Base-by-base conservation (phyloP, 2,888 invertebrate genomes). In the Drosophila melanocephala region DNA sequence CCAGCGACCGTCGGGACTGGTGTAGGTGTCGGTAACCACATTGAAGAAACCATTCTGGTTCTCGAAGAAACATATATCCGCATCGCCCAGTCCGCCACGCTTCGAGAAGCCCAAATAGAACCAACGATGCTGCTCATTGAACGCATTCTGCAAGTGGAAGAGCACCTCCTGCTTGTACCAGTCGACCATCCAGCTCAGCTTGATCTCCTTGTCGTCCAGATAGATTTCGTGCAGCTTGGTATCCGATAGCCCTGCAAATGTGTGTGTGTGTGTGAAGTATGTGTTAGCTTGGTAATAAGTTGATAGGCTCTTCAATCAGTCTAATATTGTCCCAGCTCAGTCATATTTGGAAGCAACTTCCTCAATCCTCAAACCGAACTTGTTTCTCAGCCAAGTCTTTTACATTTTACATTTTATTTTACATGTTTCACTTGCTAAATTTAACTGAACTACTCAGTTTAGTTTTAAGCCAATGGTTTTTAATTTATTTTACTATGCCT, bases 21-120 rank as follows among this genome's bases (percentile, higher is more conserved):
- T 95, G 94, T 96, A 96, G 67, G 96, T 95, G 91, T 98, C 97
- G 96, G 97, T 92, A 12, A 93, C 93, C 55, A 93, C 92, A 69
- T 93, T 93, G 60, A 93, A 93, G 73, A 93, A 93, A 10, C 93
- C 93, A 79, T 93, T 93, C 75, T 93, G 93, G 58, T 95, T 95
- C 96, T 97, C 97, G 66, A 97, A 94, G 55, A 98, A 94, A 88
- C 98, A 98, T 73, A 97, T 95, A 94, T 98, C 98, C 0, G 97
- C 97, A 51, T 96, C 95, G 72, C 95, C 95, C 5, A 95, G 89
- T 55, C 95, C 95, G 1, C 98, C 98, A 70, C 96, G 95, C 89
- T 97, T 96, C 1, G 98, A 98, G 57, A 98, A 98, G 42, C 98
- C 98, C 58, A 98, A 90, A 0, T 96, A 97, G 87, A 98, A 96